Evolutionary conservation across 2,888 invertebrate genomes (phyloP), one percentile per base, ranked within the genome.

Genomic region (Carterocephalus palaemon): DNA sequence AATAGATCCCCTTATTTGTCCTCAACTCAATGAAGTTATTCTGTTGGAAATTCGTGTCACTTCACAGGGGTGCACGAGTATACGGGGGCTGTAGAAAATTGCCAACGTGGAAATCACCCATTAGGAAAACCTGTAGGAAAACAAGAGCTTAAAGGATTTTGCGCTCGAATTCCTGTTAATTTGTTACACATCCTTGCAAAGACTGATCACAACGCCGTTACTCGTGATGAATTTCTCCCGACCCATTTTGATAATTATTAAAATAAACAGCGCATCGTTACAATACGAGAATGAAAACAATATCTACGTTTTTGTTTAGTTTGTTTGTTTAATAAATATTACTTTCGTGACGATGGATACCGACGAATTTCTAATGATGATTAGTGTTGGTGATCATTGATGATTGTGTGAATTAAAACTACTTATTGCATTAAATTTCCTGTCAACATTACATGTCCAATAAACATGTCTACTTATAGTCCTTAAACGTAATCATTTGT

Each of bases 41-140:
- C 70, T 75, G 72, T 74, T 69, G 73, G 76, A 78, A 79, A 72
- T 71, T 63, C 56, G 51, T 67, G 70, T 72, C 67, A 59, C 60
- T 62, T 65, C 62, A 66, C 62, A 54, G 51, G 60, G 63, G 64
- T 57, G 64, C n/a, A n/a, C n/a, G n/a, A n/a, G n/a, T 55, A 46
- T 50, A 48, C 39, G 49, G 46, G 52, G 57, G 58, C 57, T 60
- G 60, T 59, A 59, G 58, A 62, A 59, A 68, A 67, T 72, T 57
- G 64, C 61, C 67, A 66, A 67, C 59, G 67, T 64, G 70, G 67
- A 73, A 78, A 62, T 68, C 70, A 73, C 60, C 72, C 79, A 72
- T 73, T 70, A 69, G 72, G 75, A 71, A 75, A 73, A 70, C 64
- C 69, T 67, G 52, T 60, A 66, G 72, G 67, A 67, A 70, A 73